Evolutionary conservation across 2,888 invertebrate species (phyloP).

Genomic region (Conchocele bisecta): DNA sequence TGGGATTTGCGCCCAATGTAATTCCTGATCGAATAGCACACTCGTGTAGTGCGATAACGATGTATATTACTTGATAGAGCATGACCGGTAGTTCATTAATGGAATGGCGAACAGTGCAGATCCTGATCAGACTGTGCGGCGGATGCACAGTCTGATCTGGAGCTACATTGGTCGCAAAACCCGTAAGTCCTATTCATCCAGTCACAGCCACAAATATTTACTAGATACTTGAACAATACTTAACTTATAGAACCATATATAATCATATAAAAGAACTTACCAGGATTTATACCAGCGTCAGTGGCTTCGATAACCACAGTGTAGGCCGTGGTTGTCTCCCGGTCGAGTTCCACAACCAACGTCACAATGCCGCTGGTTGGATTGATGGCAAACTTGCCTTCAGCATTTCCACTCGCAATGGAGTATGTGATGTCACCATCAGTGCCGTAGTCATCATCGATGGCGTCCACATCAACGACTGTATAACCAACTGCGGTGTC

Average conservation of each 20-base stretch:
- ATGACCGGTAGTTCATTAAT: no score
- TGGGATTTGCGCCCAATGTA: no score
- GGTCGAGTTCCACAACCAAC: constrained; percentile 60
- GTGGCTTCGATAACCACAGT: constrained; percentile 56
- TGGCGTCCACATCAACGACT: constrained; percentile 62
- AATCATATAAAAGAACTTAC: constrained; percentile 35
- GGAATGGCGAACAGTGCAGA: no score
- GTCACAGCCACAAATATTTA: no score
- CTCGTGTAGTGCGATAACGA: no score
- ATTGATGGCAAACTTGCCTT: constrained; percentile 58
- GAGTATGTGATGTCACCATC: constrained; percentile 64
- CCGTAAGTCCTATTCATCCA: no score
- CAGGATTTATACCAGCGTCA: constrained; percentile 50
- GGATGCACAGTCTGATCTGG: no score
- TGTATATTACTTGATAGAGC: no score
- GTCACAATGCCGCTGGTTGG: constrained; percentile 61
- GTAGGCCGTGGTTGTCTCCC: constrained; percentile 56
- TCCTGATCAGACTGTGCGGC: no score
- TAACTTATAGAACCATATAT: constrained; percentile 49
- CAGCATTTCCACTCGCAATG: constrained; percentile 61
- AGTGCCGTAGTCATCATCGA: constrained; percentile 65
- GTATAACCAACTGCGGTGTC: constrained; percentile 40
- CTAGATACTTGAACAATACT: no score
- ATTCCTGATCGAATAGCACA: no score
- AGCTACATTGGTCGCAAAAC: no score